phyloP scores from a whole-genome alignment of 2,888 invertebrate genomes.

The Tetrapedia diversipes region DNA sequence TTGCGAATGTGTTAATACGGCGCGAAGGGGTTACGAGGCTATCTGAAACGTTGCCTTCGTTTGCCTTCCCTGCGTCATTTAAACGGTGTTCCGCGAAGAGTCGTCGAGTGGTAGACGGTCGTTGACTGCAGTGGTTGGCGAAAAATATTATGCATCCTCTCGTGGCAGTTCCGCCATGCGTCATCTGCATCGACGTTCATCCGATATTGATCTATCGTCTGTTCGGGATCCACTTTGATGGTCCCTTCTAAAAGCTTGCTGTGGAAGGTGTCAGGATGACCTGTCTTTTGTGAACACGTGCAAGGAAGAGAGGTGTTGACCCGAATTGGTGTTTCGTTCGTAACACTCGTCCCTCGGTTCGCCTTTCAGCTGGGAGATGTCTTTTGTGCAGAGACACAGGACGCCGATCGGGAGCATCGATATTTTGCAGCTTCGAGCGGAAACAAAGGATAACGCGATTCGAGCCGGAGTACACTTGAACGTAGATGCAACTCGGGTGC shows the following conservation, averaged over 20 bases:
- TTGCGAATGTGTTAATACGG: too few relatives aligned
- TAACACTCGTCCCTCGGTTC: constrained; percentile 22
- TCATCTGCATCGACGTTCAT: constrained; percentile 27
- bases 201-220: constrained; percentile 50
- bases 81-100: too few relatives aligned
- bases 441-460: constrained; percentile 43
- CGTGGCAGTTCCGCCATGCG: neutral
- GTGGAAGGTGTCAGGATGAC: constrained; percentile 32
- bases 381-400: constrained; percentile 32
- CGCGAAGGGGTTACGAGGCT: neutral
- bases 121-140: constrained; percentile 14
- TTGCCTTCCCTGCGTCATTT: constrained; percentile 20
- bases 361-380: constrained; percentile 14
- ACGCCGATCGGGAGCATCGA: constrained; percentile 27
- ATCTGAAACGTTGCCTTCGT: constrained; percentile 8
- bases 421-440: neutral
- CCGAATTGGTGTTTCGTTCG: constrained; percentile 44
- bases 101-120: constrained; percentile 28
- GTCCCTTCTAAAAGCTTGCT: constrained; percentile 17
- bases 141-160: constrained; percentile 32
- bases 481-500: constrained; percentile 8
- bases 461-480: constrained; percentile 10
- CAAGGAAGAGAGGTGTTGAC: constrained; percentile 49
- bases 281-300: constrained; percentile 40
- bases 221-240: constrained; percentile 18